phyloP scores from a whole-genome alignment of 2,888 invertebrate genomes.

The Pollenia labialis region DNA sequence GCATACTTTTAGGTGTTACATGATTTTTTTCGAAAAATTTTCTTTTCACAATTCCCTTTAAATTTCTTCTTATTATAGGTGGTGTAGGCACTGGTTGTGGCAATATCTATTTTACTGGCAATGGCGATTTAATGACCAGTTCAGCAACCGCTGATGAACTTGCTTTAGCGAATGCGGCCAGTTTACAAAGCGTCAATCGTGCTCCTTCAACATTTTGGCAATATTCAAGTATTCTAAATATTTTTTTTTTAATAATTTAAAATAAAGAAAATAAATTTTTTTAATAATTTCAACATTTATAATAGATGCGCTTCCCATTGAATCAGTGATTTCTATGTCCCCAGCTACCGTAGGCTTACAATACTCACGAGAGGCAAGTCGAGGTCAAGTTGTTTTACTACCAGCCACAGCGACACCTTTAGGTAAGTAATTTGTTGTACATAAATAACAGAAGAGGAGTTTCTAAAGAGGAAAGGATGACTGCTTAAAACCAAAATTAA shows the following conservation, averaged over 20 bases:
- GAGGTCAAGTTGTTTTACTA: constrained; percentile 92
- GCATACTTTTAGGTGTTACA: no score
- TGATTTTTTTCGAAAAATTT: not conserved
- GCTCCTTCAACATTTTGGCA: constrained; percentile 88
- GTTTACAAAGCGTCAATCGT: constrained; percentile 78
- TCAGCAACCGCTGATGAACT: constrained; percentile 79
- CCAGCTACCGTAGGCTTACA: constrained; percentile 92
- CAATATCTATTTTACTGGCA: constrained; percentile 82
- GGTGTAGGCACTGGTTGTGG: constrained; percentile 80
- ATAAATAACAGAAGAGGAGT: not conserved
- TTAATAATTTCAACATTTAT: not conserved
- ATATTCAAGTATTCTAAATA: constrained; percentile 87
- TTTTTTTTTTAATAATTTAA: constrained; percentile 75
- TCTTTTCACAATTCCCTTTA: not conserved
- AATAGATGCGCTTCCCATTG: constrained; percentile 89
- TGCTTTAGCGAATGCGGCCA: constrained; percentile 78
- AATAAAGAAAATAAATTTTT: not conserved
- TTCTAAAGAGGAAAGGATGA: not conserved
- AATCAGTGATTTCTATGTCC: constrained; percentile 90
- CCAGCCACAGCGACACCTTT: constrained; percentile 88
- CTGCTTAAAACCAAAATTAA: not conserved
- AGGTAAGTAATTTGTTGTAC: constrained; percentile 83
- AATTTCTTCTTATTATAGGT: constrained; percentile 74
- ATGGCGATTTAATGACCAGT: constrained; percentile 81
- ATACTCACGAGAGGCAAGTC: constrained; percentile 93